These are phyloP conservation scores for Bolinopsis microptera DNA, from an alignment of 37 sponge, comb jelly and placozoan genomes.

Conservation along the genomic window DNA sequence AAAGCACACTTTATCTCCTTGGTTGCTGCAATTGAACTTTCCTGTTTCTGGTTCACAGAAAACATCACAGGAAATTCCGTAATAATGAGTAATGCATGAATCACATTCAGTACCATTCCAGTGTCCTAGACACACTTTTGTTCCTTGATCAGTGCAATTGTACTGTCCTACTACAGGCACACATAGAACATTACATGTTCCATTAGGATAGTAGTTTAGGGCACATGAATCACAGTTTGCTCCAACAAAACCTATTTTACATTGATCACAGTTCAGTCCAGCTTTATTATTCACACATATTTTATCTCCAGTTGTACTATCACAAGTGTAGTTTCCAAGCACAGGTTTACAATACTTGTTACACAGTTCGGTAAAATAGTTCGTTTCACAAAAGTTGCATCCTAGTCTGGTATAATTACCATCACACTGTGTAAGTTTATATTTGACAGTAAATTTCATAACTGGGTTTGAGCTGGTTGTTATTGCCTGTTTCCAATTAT, in stretches of 20 bases:
- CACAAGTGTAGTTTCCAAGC: slow-evolving; percentile 10
- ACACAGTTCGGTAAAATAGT: background rate
- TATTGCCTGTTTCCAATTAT: background rate
- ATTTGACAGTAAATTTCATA: background rate
- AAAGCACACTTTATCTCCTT: background rate
- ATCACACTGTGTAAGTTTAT: background rate
- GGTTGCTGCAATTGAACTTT: background rate
- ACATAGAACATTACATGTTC: background rate
- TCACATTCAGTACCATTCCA: slow-evolving; percentile 25
- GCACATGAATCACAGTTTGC: slow-evolving; percentile 18
- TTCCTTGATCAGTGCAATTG: background rate
- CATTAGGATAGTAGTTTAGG: slow-evolving; percentile 5
- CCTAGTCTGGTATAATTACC: background rate
- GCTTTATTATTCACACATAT: background rate
- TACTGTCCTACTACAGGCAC: background rate
- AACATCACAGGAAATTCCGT: background rate
- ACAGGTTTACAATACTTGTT: background rate
- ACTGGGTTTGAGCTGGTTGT: background rate
- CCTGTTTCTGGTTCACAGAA: background rate
- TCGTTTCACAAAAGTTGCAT: background rate
- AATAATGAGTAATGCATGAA: background rate
- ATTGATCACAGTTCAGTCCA: slow-evolving; percentile 23
- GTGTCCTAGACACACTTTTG: background rate
- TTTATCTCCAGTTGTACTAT: background rate
- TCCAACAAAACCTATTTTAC: background rate